Percentiles rank a stretch among this genome's conserved stretches.
phyloP scores from a whole-genome alignment of 2,888 invertebrate species.

The Lingula anatina region DNA sequence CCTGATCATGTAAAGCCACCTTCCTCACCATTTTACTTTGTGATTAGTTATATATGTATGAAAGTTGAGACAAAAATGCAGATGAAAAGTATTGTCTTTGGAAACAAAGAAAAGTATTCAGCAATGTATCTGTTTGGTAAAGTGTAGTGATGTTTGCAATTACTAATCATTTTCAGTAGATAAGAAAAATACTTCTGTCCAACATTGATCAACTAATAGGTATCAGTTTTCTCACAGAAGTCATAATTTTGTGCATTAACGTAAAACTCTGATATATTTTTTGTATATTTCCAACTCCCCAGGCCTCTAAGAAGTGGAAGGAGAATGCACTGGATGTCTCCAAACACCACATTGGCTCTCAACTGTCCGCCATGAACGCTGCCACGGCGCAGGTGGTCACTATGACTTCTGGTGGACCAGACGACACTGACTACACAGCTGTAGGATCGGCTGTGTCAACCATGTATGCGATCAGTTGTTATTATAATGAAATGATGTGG shows the following conservation, averaged over 20 bases:
- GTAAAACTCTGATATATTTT: no score
- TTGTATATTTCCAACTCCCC: slow-evolving; percentile 16
- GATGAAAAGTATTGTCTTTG: no score
- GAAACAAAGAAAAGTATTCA: no score
- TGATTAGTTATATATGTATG: background rate
- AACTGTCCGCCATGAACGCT: slow-evolving; percentile 98
- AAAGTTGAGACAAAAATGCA: background rate
- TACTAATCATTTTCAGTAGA: no score
- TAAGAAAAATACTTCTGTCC: no score
- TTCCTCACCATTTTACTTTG: background rate
- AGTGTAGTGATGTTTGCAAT: no score
- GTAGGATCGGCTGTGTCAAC: slow-evolving; percentile 96
- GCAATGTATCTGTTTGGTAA: no score
- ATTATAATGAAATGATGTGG: no score
- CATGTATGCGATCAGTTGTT: slow-evolving; percentile 58
- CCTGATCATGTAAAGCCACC: slow-evolving; percentile 40
- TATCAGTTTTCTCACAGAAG: no score
- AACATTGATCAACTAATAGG: no score
- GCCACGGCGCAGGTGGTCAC: slow-evolving; percentile 97
- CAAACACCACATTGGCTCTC: slow-evolving; percentile 92
- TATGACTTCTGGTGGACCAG: slow-evolving; percentile 72
- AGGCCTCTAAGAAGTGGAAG: slow-evolving; percentile 86
- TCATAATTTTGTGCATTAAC: no score
- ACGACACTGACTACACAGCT: slow-evolving; percentile 84
- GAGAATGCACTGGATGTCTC: slow-evolving; percentile 89